Percentiles rank a stretch among this genome's conserved stretches.
Conservation (phyloP, 92 coral and sea anemone species). For the Palythoa heliodiscus region DNA sequence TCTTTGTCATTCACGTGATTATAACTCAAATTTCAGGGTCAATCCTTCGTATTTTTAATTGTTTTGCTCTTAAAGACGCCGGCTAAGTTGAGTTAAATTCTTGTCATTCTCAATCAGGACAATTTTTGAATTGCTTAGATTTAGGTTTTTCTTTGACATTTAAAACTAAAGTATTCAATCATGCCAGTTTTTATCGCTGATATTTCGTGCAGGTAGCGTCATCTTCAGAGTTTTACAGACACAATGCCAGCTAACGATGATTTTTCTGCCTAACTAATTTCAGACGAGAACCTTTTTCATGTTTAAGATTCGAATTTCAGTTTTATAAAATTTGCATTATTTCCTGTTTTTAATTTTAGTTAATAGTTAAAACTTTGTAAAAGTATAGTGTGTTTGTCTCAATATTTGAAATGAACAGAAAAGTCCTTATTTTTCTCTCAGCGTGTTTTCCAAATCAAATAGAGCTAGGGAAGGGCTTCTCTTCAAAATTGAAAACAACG, state of each 20-base stretch:
- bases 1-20: background rate
- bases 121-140: background rate
- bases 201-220: background rate
- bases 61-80: background rate
- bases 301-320: background rate
- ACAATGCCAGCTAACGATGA: background rate
- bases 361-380: background rate
- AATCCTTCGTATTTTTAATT: constrained; percentile 5
- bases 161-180: background rate
- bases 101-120: background rate
- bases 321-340: background rate
- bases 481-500: background rate
- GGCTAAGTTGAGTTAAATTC: background rate
- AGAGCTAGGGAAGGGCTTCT: background rate
- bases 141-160: background rate
- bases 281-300: background rate
- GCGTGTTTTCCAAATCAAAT: background rate
- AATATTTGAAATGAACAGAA: background rate
- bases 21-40: background rate
- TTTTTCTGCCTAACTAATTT: background rate
- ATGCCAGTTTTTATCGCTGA: background rate
- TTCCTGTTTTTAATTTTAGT: background rate
- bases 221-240: background rate
- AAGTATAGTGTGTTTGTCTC: background rate
- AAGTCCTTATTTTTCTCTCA: background rate